Evolutionary conservation across 2,888 invertebrate species (phyloP).

Genomic region (Volucella bombylans): DNA sequence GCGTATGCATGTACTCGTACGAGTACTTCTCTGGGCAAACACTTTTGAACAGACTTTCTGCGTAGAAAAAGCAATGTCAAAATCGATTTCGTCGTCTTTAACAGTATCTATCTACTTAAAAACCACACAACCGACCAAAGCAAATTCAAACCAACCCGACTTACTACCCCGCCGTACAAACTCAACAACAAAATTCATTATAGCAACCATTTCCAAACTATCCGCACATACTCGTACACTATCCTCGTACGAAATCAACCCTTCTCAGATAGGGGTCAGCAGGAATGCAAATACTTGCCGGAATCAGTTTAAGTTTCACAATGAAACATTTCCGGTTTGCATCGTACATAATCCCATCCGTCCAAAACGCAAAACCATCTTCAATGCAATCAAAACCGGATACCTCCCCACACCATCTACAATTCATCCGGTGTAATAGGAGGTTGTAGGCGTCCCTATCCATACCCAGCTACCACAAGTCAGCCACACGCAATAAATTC

Average conservation of each 20-base stretch:
- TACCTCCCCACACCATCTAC: slow-evolving; percentile 2
- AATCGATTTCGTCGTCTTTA: slow-evolving; percentile 9
- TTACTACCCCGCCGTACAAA: neutral
- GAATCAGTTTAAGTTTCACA: slow-evolving; percentile 57
- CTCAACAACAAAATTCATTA: slow-evolving; percentile 9
- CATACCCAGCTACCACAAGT: neutral
- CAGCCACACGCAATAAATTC: slow-evolving; percentile 25
- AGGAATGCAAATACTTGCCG: slow-evolving; percentile 54
- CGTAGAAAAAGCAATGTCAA: slow-evolving; percentile 1
- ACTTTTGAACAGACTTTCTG: no score
- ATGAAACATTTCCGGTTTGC: slow-evolving; percentile 64
- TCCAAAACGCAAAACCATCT: slow-evolving; percentile 14
- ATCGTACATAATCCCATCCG: slow-evolving; percentile 44
- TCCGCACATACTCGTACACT: slow-evolving; percentile 1
- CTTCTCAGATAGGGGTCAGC: slow-evolving; percentile 20
- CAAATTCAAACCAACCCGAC: slow-evolving; percentile 1
- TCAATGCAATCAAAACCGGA: slow-evolving; percentile 6
- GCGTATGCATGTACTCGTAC: no score
- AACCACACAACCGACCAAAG: neutral
- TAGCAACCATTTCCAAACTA: slow-evolving; percentile 4
- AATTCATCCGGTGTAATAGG: neutral
- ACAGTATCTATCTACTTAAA: neutral
- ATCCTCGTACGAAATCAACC: slow-evolving; percentile 7
- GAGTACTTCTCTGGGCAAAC: no score
- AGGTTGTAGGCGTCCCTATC: slow-evolving; percentile 5